A percentile compares a stretch with the other conserved stretches of the same genome.
These are phyloP conservation scores for Gracilinanus agilis DNA, from an alignment of 2,113 vertebrate species.

Conservation along the genomic window DNA sequence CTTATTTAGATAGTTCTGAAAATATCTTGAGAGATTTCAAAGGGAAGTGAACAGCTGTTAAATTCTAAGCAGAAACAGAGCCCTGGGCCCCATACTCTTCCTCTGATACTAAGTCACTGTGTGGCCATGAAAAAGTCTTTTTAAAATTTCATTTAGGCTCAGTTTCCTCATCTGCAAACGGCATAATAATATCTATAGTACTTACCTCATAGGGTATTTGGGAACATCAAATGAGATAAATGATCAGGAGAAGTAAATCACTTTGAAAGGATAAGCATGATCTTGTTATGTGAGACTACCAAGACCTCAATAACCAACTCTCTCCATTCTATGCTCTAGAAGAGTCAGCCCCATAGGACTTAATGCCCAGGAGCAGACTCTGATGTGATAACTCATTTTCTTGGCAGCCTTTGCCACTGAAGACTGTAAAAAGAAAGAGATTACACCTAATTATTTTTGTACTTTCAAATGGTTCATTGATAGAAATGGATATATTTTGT, in stretches of 20 bases:
- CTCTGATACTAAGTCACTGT: not conserved
- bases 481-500: not conserved
- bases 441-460: not conserved
- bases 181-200: not conserved
- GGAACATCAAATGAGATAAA: not conserved
- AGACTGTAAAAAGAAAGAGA: not conserved
- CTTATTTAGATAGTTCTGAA: not conserved
- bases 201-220: not conserved
- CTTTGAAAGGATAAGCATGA: not conserved
- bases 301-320: not conserved
- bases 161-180: not conserved
- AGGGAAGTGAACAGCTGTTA: not conserved
- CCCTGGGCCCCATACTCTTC: not conserved
- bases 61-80: not conserved
- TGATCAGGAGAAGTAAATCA: not conserved
- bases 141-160: not conserved
- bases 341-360: not conserved
- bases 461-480: not conserved
- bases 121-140: not conserved
- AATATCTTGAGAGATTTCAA: conserved; percentile 1
- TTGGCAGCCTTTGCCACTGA: not conserved
- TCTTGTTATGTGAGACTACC: not conserved
- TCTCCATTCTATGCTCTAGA: not conserved
- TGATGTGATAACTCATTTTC: not conserved
- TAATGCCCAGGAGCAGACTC: not conserved